Percentiles rank a stretch among this genome's conserved stretches.
phyloP scores from a whole-genome alignment of 2,113 vertebrate species.

The Triplophysa tibetana region DNA sequence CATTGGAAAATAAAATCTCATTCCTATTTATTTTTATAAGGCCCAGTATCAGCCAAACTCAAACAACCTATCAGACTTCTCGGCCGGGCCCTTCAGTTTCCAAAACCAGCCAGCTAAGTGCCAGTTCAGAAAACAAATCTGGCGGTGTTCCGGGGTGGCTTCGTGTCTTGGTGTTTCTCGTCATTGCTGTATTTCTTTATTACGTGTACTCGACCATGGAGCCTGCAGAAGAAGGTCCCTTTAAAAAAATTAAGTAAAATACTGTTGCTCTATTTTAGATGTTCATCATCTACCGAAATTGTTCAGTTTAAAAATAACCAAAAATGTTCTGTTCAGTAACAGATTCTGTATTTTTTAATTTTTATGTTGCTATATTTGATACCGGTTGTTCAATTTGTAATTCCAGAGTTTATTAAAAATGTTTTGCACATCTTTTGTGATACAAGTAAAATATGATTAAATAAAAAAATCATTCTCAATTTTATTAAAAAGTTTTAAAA shows the following conservation, averaged over 20 bases:
- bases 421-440: too few species aligned
- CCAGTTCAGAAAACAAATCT: constrained; percentile 17
- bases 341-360: not conserved
- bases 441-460: not conserved
- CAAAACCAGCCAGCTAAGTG: constrained; percentile 36
- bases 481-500: not conserved
- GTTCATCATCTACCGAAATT: not conserved
- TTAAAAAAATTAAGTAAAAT: constrained; percentile 36
- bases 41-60: constrained; percentile 40
- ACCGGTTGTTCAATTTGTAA: not conserved
- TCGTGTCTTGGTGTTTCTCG: constrained; percentile 59
- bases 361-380: not conserved
- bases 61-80: constrained; percentile 53
- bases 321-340: not conserved
- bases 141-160: constrained; percentile 52
- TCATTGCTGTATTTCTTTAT: constrained; percentile 62
- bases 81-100: constrained; percentile 32
- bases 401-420: not conserved
- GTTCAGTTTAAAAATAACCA: not conserved
- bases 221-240: constrained; percentile 43
- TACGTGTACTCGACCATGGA: constrained; percentile 60
- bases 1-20: constrained; percentile 3
- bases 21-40: constrained; percentile 52
- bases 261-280: not conserved
- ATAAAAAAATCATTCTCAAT: not conserved